phyloP scores from a whole-genome alignment of 2,888 invertebrate species.

The Rhodophaea formosa region DNA sequence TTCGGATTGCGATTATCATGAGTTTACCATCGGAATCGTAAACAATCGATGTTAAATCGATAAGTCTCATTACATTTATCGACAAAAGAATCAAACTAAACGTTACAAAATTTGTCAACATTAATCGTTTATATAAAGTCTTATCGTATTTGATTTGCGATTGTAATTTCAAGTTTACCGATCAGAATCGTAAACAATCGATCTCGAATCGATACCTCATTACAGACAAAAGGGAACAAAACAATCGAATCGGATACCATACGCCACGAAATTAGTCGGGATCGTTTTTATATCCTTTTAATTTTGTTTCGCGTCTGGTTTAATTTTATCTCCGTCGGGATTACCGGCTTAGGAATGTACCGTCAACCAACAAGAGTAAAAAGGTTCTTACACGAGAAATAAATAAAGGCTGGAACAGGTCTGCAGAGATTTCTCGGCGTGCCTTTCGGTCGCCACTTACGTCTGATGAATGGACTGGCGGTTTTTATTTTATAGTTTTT shows the following conservation, averaged over 20 bases:
- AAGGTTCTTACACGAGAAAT: slow-evolving; percentile 73
- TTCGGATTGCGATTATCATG: slow-evolving; percentile 36
- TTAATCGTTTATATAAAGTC: no score
- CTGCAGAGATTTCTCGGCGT: slow-evolving; percentile 69
- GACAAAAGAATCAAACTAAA: no score
- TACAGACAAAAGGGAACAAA: slow-evolving; percentile 42
- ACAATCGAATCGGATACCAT: slow-evolving; percentile 59
- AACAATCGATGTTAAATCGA: slow-evolving; percentile 35
- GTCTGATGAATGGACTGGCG: slow-evolving; percentile 69
- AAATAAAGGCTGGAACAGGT: slow-evolving; percentile 76
- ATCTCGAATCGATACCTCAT: slow-evolving; percentile 40
- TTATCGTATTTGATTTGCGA: slow-evolving; percentile 32
- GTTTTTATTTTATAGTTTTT: slow-evolving; percentile 53
- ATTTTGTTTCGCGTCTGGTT: slow-evolving; percentile 81
- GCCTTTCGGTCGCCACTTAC: slow-evolving; percentile 49
- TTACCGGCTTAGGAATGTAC: slow-evolving; percentile 80
- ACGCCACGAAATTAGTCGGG: slow-evolving; percentile 77
- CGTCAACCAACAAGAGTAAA: slow-evolving; percentile 74
- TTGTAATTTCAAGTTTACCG: slow-evolving; percentile 26
- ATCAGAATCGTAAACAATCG: slow-evolving; percentile 36
- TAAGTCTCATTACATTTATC: slow-evolving; percentile 41
- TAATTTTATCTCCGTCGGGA: slow-evolving; percentile 80
- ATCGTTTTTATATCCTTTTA: slow-evolving; percentile 77
- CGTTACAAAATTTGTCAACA: no score
- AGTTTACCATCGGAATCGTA: slow-evolving; percentile 31